Evolutionary conservation across 1,140 invertebrate species (phyloP), one percentile per base, ranked within the genome.

Genomic region (Drosophila littoralis): DNA sequence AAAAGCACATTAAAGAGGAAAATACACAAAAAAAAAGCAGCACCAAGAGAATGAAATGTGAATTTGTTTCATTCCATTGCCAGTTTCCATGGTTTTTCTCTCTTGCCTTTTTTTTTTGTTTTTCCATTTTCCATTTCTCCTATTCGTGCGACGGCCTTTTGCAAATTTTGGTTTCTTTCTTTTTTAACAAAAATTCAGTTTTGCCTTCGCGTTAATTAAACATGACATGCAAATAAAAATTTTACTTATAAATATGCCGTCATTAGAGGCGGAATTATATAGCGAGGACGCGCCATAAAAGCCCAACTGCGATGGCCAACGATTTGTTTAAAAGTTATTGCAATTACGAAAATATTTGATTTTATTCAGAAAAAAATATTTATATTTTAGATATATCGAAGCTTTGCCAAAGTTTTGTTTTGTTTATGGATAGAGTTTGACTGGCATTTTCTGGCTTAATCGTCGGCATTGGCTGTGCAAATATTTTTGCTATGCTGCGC

Each of bases 41-140:
- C 35, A 33, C 28, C 51, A 51, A n/a, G 66, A 69, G 65, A 82
- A 83, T 75, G 73, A 86, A 88, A 83, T 89, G 72, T 69, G 55
- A 88, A 89, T 86, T 83, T 88, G 79, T 88, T 86, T 89, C 79
- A 86, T 86, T 86, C 84, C 83, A 85, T 82, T 86, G 83, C 82
- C 75, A 85, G 70, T 68, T 82, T 85, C 75, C 83, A 86, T 88
- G 84, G 77, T 68, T 63, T 61, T 64, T 46, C 28, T 45, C 22
- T 28, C 22, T 28, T 5, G 22, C 22, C 22, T 51, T 55, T 35
- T 9, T n/a, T 0, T 5, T n/a, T 9, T 38, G 9, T 22, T 51
- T 50, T 50, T 35, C 52, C 69, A 71, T 75, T 79, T 3, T 82
- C 60, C 73, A 70, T 86, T 76, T 64, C 70, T 69, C 66, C 63